Conservation (phyloP, 2,888 invertebrate genomes). For the Agonopterix subpropinquella region DNA sequence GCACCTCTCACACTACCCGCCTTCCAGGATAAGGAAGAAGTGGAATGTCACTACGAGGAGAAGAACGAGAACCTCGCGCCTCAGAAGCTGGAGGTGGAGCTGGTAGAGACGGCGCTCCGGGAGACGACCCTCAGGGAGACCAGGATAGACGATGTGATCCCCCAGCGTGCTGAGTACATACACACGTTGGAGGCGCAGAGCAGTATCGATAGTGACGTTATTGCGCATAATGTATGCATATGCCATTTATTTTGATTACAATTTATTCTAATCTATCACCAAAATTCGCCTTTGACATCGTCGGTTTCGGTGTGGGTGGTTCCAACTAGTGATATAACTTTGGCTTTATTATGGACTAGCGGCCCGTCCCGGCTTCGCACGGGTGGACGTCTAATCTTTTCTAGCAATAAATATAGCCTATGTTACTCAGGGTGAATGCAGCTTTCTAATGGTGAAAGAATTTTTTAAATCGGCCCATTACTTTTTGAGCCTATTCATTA, state of each 20-base stretch:
- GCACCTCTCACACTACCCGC: not conserved
- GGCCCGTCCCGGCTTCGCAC: too few relatives aligned
- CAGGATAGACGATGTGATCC: slow-evolving; percentile 76
- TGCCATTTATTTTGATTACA: not conserved
- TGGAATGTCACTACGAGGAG: slow-evolving; percentile 68
- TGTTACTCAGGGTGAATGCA: too few relatives aligned
- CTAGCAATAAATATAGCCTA: too few relatives aligned
- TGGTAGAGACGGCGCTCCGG: slow-evolving; percentile 48
- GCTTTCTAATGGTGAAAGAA: too few relatives aligned
- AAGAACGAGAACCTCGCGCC: slow-evolving; percentile 60
- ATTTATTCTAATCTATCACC: too few relatives aligned
- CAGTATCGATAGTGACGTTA: slow-evolving; percentile 76
- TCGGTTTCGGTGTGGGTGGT: too few relatives aligned
- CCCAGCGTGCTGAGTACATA: slow-evolving; percentile 62
- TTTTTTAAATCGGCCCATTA: too few relatives aligned
- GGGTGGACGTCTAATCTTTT: too few relatives aligned
- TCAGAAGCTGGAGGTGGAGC: slow-evolving; percentile 46
- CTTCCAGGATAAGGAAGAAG: slow-evolving; percentile 61
- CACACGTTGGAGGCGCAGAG: slow-evolving; percentile 69
- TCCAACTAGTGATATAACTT: too few relatives aligned
- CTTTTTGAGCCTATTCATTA: too few relatives aligned
- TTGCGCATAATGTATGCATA: slow-evolving; percentile 79
- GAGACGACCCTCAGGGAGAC: slow-evolving; percentile 76
- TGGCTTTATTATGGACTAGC: too few relatives aligned
- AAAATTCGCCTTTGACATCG: too few relatives aligned